A percentile compares a stretch with the other conserved stretches of the same genome.
These are phyloP conservation scores for Aphaenogaster ashmeadi DNA, from an alignment of 1,140 invertebrate species.

Conservation along the genomic window DNA sequence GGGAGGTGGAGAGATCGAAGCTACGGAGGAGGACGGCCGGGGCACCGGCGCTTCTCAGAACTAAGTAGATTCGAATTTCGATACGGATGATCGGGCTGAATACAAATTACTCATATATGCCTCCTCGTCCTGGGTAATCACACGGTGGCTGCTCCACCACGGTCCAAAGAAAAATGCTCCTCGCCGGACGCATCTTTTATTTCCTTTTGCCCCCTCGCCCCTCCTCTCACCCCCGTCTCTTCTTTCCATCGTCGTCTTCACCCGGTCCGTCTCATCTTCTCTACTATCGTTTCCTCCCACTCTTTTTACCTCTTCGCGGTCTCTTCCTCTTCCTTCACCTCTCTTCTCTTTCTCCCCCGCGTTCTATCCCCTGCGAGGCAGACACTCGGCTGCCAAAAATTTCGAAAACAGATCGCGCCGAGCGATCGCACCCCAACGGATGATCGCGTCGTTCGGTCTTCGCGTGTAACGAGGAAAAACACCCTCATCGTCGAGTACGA, in stretches of 20 bases:
- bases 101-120: slow-evolving; percentile 88
- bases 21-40: slow-evolving; percentile 71
- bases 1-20: slow-evolving; percentile 69
- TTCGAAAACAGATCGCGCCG: not conserved
- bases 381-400: slow-evolving; percentile 23
- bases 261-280: slow-evolving; percentile 45
- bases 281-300: slow-evolving; percentile 53
- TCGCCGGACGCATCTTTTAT: slow-evolving; percentile 70
- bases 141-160: slow-evolving; percentile 85
- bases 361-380: slow-evolving; percentile 1
- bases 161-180: slow-evolving; percentile 84
- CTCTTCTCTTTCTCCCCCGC: not conserved
- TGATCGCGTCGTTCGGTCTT: not conserved
- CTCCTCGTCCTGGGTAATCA: slow-evolving; percentile 84
- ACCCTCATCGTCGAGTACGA: not conserved
- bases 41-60: slow-evolving; percentile 85
- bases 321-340: slow-evolving; percentile 10
- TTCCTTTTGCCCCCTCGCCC: slow-evolving; percentile 68
- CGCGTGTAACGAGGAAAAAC: not conserved
- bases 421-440: not conserved
- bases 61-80: slow-evolving; percentile 88
- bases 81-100: slow-evolving; percentile 88
- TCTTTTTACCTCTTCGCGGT: slow-evolving; percentile 9
- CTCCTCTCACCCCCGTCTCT: slow-evolving; percentile 47
- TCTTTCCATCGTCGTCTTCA: slow-evolving; percentile 36